Base-by-base conservation (phyloP, 2,888 invertebrate genomes). In the Amphipyra berbera region DNA sequence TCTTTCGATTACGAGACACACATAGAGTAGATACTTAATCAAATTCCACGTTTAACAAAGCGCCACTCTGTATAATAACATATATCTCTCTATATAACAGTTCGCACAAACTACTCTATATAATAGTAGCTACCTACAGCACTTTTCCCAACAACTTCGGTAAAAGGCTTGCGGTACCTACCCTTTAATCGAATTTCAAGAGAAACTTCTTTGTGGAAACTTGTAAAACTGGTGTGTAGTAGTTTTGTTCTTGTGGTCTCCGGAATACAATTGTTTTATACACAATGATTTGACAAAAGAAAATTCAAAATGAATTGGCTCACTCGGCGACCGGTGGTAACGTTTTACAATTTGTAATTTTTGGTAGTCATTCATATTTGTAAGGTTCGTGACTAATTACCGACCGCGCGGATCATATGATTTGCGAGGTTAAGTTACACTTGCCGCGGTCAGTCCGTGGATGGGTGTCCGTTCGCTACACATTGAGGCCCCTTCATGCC, bases 141-240 rank as follows among this genome's bases (percentile, higher is more conserved):
- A 81, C 78, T 84, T 83, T 79, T 77, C 77, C 76, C 73, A 66
- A 75, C 73, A 79, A 85, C 81, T 84, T 46, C 55, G 65, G 75
- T 82, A 84, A 86, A 84, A 88, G 87, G 83, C 84, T 85, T 87
- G 89, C 83, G 87, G 87, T 84, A 82, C 82, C 82, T 84, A 82
- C 82, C 82, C 82, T 86, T 83, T 88, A 87, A 90, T 89, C 89
- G 86, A 89, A 89, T 90, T 86, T 87, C 78, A 72, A 82, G 76
- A 79, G 83, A 82, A 88, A 87, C 83, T 88, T 88, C 85, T 86
- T 82, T 84, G 81, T 75, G 54, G 66, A 67, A 78, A 87, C 78
- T 88, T 89, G 79, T 85, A 81, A 82, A 84, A 84, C 73, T 73
- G 79, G 73, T 73, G 79, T 75, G 68, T 70, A 69, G 42, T 60